A percentile compares a stretch with the other conserved stretches of the same genome.
phyloP scores from a whole-genome alignment of 2,797 vertebrate genomes.

The Manis javanica region DNA sequence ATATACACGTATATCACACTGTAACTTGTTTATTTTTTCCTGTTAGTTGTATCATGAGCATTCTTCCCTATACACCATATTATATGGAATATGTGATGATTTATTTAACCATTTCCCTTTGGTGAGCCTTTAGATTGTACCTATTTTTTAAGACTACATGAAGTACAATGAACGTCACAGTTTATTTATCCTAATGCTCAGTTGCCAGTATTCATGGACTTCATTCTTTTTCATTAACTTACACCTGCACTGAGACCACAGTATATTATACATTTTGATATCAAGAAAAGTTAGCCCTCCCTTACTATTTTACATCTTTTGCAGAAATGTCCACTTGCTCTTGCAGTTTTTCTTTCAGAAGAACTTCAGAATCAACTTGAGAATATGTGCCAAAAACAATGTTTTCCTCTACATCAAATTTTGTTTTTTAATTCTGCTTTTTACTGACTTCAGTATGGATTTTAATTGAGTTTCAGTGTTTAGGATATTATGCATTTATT shows the following conservation, averaged over 20 bases:
- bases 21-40: background rate
- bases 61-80: background rate
- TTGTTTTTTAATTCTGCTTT: background rate
- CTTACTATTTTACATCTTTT: background rate
- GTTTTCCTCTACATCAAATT: background rate
- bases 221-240: background rate
- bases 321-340: background rate
- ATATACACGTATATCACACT: background rate
- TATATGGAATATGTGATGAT: background rate
- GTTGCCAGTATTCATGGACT: background rate
- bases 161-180: background rate
- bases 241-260: background rate
- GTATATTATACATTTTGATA: background rate
- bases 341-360: constrained; percentile 45
- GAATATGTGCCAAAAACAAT: background rate
- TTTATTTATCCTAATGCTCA: background rate
- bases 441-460: background rate
- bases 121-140: background rate
- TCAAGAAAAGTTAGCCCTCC: background rate
- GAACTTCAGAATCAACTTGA: constrained; percentile 18
- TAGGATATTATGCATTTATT: background rate
- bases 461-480: background rate
- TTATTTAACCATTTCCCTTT: background rate
- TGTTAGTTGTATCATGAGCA: background rate
- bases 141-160: background rate